phyloP scores from a whole-genome alignment of 2,888 invertebrate species.

The Clusia tigrina region DNA sequence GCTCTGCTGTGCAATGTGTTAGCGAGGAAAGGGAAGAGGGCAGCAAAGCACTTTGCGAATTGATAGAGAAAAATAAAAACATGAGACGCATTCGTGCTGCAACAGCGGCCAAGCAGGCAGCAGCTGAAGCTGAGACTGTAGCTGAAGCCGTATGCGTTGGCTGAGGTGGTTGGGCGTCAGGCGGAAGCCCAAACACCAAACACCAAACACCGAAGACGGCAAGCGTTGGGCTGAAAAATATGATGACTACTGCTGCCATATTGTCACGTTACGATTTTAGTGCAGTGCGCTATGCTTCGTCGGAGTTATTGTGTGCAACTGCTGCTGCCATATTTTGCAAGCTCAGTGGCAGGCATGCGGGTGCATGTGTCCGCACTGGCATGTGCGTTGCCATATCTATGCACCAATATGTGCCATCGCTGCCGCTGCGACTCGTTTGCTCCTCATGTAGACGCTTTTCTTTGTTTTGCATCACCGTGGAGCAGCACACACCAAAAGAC shows the following conservation, averaged over 20 bases:
- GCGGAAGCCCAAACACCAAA: not conserved
- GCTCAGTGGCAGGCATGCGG: not conserved
- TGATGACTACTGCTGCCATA: conserved; percentile 7
- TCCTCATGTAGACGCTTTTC: not conserved
- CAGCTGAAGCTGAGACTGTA: not conserved
- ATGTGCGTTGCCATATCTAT: not conserved
- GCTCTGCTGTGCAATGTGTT: not conserved
- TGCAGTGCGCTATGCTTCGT: not conserved
- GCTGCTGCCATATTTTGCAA: not conserved
- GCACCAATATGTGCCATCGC: not conserved
- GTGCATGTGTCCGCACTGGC: too few relatives aligned
- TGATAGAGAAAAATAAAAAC: conserved; percentile 7
- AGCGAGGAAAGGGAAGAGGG: not conserved
- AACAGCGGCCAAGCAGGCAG: not conserved
- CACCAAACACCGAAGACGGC: not conserved
- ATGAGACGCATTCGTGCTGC: not conserved
- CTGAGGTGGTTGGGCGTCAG: not conserved
- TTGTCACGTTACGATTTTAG: conserved; percentile 9
- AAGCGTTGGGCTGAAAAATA: not conserved
- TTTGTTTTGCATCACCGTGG: not conserved
- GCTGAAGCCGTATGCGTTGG: not conserved
- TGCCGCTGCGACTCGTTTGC: not conserved
- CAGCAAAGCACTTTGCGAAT: conserved; percentile 1
- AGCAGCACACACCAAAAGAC: not conserved
- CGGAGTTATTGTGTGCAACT: not conserved